Percentiles rank a stretch among this genome's conserved stretches.
Conservation (phyloP, 2,113 vertebrate genomes). For the Cercopithecus mona region DNA sequence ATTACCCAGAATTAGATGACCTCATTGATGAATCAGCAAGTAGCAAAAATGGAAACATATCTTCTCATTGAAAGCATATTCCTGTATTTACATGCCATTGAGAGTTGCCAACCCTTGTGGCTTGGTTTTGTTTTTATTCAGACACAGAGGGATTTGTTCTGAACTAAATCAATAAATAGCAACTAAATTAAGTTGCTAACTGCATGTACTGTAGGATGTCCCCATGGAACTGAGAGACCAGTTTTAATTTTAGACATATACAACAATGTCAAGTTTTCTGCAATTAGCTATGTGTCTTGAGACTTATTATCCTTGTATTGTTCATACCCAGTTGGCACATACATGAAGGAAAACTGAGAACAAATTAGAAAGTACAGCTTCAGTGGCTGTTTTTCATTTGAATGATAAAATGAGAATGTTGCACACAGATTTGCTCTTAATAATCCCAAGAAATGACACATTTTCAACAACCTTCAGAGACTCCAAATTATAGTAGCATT, state of each 20-base stretch:
- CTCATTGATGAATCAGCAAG: not conserved
- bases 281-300: constrained; percentile 27
- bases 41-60: not conserved
- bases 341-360: not conserved
- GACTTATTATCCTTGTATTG: not conserved
- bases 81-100: not conserved
- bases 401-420: not conserved
- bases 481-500: not conserved
- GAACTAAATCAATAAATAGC: not conserved
- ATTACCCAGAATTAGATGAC: not conserved
- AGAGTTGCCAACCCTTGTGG: not conserved
- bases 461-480: not conserved
- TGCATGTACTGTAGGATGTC: not conserved
- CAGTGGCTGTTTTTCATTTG: not conserved
- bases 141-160: not conserved
- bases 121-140: not conserved
- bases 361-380: constrained; percentile 43
- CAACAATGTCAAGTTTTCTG: not conserved
- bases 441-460: not conserved
- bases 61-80: not conserved
- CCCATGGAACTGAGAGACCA: not conserved
- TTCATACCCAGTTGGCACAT: not conserved
- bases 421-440: not conserved
- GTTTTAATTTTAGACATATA: not conserved
- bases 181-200: not conserved